These are phyloP conservation scores for Periphyllus acericola DNA, from an alignment of 2,888 invertebrate genomes.

Conservation along the genomic window DNA sequence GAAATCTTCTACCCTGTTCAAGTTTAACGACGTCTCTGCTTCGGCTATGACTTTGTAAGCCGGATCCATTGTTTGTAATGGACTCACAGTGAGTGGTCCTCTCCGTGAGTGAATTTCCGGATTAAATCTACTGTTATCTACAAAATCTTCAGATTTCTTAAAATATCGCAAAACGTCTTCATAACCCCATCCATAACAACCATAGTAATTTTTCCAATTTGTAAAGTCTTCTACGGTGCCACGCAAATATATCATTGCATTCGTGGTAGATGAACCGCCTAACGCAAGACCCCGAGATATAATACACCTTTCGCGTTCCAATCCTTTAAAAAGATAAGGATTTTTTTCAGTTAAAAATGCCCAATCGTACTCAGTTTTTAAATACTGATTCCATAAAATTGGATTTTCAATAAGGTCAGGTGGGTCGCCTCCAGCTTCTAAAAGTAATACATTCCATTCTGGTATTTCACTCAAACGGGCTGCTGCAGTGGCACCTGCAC, in stretches of 20 bases:
- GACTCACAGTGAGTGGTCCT: conserved; percentile 56
- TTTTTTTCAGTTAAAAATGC: conserved; percentile 41
- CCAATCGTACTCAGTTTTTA: conserved; percentile 59
- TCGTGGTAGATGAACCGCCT: conserved; percentile 61
- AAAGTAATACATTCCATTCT: conserved; percentile 58
- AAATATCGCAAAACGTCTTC: conserved; percentile 58
- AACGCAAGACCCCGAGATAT: conserved; percentile 46
- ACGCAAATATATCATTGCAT: conserved; percentile 60
- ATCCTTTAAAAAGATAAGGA: conserved; percentile 53
- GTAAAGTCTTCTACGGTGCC: conserved; percentile 57
- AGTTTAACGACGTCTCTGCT: neutral
- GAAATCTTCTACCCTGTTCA: conserved; percentile 27
- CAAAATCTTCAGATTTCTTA: conserved; percentile 61
- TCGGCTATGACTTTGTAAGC: conserved; percentile 24
- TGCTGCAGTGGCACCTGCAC: conserved; percentile 59
- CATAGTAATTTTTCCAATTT: conserved; percentile 46
- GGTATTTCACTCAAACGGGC: conserved; percentile 62
- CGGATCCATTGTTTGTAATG: conserved; percentile 39
- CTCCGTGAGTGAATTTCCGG: conserved; percentile 32
- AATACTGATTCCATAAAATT: conserved; percentile 20
- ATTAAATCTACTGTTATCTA: neutral
- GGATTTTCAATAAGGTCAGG: conserved; percentile 49
- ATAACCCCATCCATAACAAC: conserved; percentile 57
- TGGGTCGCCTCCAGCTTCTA: conserved; percentile 62
- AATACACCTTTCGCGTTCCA: conserved; percentile 39